Base-by-base conservation (phyloP, 2,888 invertebrate genomes). In the Orthosia cruda region DNA sequence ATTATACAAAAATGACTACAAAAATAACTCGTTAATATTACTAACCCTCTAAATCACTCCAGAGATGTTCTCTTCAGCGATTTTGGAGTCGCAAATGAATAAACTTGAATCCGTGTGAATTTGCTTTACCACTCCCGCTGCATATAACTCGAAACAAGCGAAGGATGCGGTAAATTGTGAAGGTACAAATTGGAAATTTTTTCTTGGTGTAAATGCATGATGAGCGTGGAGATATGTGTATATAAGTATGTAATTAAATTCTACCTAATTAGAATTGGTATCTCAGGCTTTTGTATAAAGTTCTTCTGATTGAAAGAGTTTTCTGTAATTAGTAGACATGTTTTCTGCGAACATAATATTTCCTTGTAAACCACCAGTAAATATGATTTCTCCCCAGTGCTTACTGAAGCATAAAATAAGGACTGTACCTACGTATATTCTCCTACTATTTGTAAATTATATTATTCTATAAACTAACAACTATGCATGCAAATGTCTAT, bases 61-160 rank as follows among this genome's bases (percentile, higher is more conserved):
- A n/a, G 26, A 26, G 3, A 26, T 26, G 1, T 26, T 26, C 26
- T 26, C 26, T 26, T 1, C 18, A 80, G 58, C 50, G 18, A 45
- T 58, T 71, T 64, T 18, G 52, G 26, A 50, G 63, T 61, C 13
- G 20, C 52, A 58, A 76, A 63, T 76, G 32, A 59, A 63, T 23
- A 47, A 67, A 75, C 45, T 68, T 79, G 57, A 45, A n/a, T 54
- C 16, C 40, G 16, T 63, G 9, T 55, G n/a, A 57, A 73, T 58
- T 62, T 74, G 23, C 20, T 66, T 58, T 58, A 54, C 40, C 9
- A 63, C 47, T 50, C 13, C 20, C 20, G 15, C 15, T 18, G 23
- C 23, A 26, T 54, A 32, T 11, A 45, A 32, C 15, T 26, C 13
- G n/a, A 50, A 32, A 47, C 49, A 23, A 49, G 49, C n/a, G 11